These are phyloP conservation scores for Rhizoglyphus robini DNA, from an alignment of 1,140 invertebrate genomes.

Conservation along the genomic window DNA sequence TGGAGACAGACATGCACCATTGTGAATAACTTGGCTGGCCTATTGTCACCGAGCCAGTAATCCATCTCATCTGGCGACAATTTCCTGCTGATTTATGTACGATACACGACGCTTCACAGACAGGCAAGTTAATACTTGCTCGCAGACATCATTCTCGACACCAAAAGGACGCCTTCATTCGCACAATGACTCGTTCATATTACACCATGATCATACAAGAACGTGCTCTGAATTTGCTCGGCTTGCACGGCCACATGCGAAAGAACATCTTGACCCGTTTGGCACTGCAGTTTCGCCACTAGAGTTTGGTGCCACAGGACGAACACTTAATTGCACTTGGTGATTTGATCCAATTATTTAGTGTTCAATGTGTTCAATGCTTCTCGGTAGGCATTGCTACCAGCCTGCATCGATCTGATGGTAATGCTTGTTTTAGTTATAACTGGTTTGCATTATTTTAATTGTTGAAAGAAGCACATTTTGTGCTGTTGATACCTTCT, in stretches of 20 bases:
- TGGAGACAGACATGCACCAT: no score
- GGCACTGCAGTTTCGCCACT: not conserved
- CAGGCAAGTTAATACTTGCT: not conserved
- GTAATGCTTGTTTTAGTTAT: no score
- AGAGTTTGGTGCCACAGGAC: not conserved
- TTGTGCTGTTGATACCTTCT: no score
- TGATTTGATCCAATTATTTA: not conserved
- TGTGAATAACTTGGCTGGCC: no score
- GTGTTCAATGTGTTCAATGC: not conserved
- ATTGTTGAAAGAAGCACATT: no score
- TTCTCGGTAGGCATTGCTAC: not conserved
- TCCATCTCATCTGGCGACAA: no score
- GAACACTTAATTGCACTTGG: not conserved
- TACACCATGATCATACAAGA: not conserved
- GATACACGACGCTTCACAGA: not conserved
- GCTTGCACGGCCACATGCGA: no score
- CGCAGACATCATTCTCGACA: not conserved
- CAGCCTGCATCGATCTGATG: no score
- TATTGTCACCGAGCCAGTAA: no score
- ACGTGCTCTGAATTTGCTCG: not conserved
- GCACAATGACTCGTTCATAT: not conserved
- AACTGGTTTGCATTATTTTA: no score
- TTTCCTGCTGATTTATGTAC: not conserved
- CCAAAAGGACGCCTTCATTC: not conserved
- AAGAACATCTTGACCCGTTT: not conserved